Conservation (phyloP, 2,888 invertebrate genomes). For the Mantis religiosa region DNA sequence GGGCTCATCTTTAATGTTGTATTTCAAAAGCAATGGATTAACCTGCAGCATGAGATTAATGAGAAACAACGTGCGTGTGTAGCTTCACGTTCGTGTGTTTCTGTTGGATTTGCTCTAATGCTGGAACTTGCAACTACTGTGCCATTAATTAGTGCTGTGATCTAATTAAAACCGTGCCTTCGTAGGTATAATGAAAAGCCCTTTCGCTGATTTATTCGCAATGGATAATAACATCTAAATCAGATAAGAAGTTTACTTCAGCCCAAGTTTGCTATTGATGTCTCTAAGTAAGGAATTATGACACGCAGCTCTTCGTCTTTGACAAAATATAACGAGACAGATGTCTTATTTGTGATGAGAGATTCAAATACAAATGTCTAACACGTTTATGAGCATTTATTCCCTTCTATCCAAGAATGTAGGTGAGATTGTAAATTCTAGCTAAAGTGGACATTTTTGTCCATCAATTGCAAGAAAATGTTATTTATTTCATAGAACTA, state of each 20-base stretch:
- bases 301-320: neutral
- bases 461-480: too few species aligned
- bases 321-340: too few species aligned
- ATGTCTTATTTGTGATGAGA: too few species aligned
- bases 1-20: neutral
- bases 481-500: too few species aligned
- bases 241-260: neutral
- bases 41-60: neutral
- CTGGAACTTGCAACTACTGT: neutral
- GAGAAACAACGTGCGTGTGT: neutral
- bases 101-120: neutral
- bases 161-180: neutral
- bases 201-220: neutral
- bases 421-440: too few species aligned
- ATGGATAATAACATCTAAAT: neutral
- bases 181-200: neutral
- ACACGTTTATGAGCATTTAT: too few species aligned
- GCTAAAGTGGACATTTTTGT: too few species aligned
- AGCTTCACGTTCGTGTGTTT: neutral
- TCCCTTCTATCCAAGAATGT: too few species aligned
- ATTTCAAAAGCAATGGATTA: neutral
- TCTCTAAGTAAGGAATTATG: neutral
- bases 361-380: too few species aligned
- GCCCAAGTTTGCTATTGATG: neutral
- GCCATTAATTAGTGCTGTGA: neutral